These are phyloP conservation scores for Percopsis omiscomaycus DNA, from an alignment of 2,797 vertebrate genomes.

Conservation along the genomic window DNA sequence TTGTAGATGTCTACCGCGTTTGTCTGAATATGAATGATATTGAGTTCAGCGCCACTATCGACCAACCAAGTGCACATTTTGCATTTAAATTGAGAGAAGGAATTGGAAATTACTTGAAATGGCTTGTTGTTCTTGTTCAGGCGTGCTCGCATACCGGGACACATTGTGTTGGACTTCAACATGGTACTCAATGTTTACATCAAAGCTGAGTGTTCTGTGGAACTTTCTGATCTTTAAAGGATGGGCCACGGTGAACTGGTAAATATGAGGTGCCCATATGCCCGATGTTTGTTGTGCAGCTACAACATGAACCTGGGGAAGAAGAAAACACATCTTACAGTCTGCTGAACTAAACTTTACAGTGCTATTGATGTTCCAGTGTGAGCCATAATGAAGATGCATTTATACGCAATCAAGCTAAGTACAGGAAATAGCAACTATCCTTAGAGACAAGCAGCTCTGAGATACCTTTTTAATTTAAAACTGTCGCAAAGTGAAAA, in stretches of 20 bases:
- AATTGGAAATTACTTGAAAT: slow-evolving; percentile 9
- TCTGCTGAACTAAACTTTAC: slow-evolving; percentile 25
- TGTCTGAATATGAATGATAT: slow-evolving; percentile 4
- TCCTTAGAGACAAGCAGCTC: slow-evolving; percentile 24
- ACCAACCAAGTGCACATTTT: background rate
- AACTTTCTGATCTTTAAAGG: slow-evolving; percentile 15
- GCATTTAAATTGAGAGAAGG: background rate
- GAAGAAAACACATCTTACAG: slow-evolving; percentile 25
- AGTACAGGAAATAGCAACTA: slow-evolving; percentile 39
- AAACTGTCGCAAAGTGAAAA: slow-evolving; percentile 21
- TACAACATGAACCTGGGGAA: background rate
- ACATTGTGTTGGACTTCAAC: slow-evolving; percentile 14
- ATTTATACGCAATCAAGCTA: slow-evolving; percentile 38
- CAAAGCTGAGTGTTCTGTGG: slow-evolving; percentile 32
- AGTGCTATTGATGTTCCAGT: slow-evolving; percentile 34
- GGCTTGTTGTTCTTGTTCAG: slow-evolving; percentile 36
- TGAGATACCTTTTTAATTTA: slow-evolving; percentile 35
- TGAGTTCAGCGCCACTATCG: background rate
- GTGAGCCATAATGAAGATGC: slow-evolving; percentile 42
- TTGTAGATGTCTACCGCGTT: too few species aligned
- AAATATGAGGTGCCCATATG: slow-evolving; percentile 11
- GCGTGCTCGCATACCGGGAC: slow-evolving; percentile 29
- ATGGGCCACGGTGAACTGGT: background rate
- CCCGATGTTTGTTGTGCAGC: slow-evolving; percentile 9
- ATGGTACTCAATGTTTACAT: slow-evolving; percentile 42